Evolutionary conservation across 1,140 invertebrate species (phyloP), one percentile per base, ranked within the genome.

Genomic region (Pomacea maculata): DNA sequence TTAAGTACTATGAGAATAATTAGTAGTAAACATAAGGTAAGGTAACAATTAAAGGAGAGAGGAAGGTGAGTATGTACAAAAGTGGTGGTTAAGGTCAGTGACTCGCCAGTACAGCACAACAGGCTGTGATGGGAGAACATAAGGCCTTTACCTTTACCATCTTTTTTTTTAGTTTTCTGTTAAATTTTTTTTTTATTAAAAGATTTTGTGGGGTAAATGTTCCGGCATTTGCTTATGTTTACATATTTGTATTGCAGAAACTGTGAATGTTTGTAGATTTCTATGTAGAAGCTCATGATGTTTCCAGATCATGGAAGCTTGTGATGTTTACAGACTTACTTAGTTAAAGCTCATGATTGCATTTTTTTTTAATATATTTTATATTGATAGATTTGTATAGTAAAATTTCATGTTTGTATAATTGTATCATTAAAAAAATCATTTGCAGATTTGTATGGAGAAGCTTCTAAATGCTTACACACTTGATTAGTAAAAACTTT

Each of bases 151-250:
- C 25, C 25, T 25, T 25, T 25, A 25, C 25, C 25, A 25, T 25
- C 25, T 25, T 25, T 25, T 25, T 25, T 25, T 25, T 25, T 25
- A 25, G 21, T 25, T 10, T 45, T 9, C 19, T 17, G 5, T 45
- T 72, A 7, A 17, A 25, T 21, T 34, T 29, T 29, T n/a, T 7
- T 10, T 45, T 34, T 45, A 17, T 72, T 25, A 19, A 54, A 72
- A 29, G 17, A 45, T 72, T 19, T 61, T 72, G 67, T 65, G 34
- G 21, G 54, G 14, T 64, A 75, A 67, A 57, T 65, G 64, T 80
- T 82, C 19, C 61, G 84, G 77, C 86, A 86, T 65, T 34, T 19
- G 57, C 85, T 86, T 34, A 57, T 19, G 17, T 85, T 83, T 68
- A 57, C 15, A 55, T 84, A 87, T 73, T 82, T 81, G 15, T 84